Percentiles rank a stretch among this genome's conserved stretches.
phyloP scores from a whole-genome alignment of 2,113 vertebrate species.

The Erinaceus europaeus region DNA sequence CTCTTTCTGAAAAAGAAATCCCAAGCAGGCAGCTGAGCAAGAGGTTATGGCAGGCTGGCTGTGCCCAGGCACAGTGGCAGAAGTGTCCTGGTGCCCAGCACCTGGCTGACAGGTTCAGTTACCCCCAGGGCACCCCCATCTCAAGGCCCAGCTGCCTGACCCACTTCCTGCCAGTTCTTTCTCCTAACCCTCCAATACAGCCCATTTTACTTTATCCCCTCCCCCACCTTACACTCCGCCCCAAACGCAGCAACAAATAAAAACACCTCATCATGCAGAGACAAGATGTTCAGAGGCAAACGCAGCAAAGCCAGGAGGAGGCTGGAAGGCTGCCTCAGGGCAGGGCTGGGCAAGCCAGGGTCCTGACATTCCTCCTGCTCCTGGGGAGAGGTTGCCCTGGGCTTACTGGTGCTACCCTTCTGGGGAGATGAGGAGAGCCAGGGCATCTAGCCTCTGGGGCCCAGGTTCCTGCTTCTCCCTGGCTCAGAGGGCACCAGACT shows the following conservation, averaged over 20 bases:
- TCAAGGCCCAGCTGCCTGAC: neutral
- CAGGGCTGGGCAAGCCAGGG: neutral
- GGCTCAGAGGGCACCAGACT: neutral
- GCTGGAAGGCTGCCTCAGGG: neutral
- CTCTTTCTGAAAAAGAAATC: neutral
- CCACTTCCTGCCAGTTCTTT: neutral
- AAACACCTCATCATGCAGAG: conserved; percentile 65
- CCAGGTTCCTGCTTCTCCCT: neutral
- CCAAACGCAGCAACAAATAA: conserved; percentile 26
- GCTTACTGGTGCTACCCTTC: neutral
- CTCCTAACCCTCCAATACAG: conserved; percentile 41
- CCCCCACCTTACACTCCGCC: conserved; percentile 25
- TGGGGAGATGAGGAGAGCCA: neutral
- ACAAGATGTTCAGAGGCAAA: conserved; percentile 67
- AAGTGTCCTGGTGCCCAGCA: neutral
- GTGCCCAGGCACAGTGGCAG: neutral
- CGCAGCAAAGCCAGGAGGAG: neutral
- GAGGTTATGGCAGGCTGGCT: neutral
- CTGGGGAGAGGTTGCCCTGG: neutral
- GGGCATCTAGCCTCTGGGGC: neutral
- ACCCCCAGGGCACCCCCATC: neutral
- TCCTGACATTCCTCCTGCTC: neutral
- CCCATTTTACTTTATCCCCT: neutral
- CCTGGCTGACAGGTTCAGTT: neutral
- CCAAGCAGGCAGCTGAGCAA: neutral